Evolutionary conservation across 1,140 invertebrate genomes (phyloP).

Genomic region (Neuroterus valhalla): DNA sequence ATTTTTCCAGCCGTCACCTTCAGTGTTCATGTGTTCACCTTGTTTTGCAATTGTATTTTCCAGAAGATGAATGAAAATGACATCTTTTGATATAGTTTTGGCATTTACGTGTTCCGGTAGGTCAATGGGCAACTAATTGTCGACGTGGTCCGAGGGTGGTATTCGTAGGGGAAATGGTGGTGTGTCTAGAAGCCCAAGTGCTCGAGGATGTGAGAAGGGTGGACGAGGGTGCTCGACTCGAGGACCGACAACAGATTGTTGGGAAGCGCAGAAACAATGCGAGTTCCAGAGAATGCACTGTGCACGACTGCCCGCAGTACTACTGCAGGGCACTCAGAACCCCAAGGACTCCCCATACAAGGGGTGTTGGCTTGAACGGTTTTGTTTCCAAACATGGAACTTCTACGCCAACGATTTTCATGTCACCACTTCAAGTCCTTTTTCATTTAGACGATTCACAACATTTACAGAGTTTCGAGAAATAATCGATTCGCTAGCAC

Average conservation of each 20-base stretch:
- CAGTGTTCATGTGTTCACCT: too few relatives aligned
- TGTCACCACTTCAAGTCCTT: constrained; percentile 36
- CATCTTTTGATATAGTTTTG: background rate
- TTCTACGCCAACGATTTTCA: constrained; percentile 31
- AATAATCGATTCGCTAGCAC: background rate
- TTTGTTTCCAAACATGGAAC: constrained; percentile 52
- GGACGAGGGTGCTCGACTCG: constrained; percentile 68
- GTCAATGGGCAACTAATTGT: constrained; percentile 72
- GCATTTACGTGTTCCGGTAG: constrained; percentile 41
- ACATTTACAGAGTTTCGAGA: background rate
- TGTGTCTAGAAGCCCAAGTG: constrained; percentile 67
- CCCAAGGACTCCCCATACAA: constrained; percentile 43
- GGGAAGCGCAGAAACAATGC: constrained; percentile 68
- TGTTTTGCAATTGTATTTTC: too few relatives aligned
- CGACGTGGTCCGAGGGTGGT: constrained; percentile 53
- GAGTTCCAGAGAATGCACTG: constrained; percentile 58
- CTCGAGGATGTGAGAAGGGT: constrained; percentile 63
- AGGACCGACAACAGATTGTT: constrained; percentile 71
- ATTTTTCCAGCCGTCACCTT: too few relatives aligned
- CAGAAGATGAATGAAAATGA: too few relatives aligned
- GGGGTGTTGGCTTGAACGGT: constrained; percentile 48
- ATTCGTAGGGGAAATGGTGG: constrained; percentile 48
- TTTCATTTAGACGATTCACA: too few relatives aligned
- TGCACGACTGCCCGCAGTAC: constrained; percentile 49
- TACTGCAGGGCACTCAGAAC: constrained; percentile 51